These are phyloP conservation scores for Probosciger aterrimus DNA, from an alignment of 2,113 vertebrate genomes.

Conservation along the genomic window DNA sequence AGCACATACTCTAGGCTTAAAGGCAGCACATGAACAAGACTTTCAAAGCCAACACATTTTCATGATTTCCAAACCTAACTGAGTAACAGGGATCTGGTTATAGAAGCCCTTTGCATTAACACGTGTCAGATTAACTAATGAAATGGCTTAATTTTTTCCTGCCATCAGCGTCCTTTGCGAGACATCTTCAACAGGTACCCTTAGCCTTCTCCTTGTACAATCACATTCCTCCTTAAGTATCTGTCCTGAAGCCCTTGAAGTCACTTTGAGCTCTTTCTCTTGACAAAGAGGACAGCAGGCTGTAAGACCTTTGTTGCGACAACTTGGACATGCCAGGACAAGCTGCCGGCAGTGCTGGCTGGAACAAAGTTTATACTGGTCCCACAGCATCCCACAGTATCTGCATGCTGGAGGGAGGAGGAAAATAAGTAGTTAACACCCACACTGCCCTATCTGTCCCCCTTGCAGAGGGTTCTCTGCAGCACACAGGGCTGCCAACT, in stretches of 20 bases:
- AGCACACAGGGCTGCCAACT: not conserved
- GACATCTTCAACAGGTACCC: constrained; percentile 79
- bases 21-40: not conserved
- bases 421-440: constrained; percentile 10
- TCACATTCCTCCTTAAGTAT: constrained; percentile 88
- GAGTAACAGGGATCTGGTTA: not conserved
- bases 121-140: not conserved
- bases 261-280: constrained; percentile 73
- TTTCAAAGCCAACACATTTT: not conserved
- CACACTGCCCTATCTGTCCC: not conserved
- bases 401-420: constrained; percentile 81
- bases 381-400: constrained; percentile 88
- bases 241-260: not conserved
- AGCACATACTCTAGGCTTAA: not conserved
- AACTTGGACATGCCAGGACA: constrained; percentile 84
- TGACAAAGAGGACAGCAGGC: constrained; percentile 90
- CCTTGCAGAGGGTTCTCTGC: not conserved
- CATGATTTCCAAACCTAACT: not conserved
- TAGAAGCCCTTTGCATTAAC: not conserved
- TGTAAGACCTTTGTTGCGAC: constrained; percentile 78
- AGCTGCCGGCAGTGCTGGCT: constrained; percentile 89
- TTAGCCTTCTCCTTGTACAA: constrained; percentile 83
- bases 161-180: not conserved
- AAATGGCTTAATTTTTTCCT: not conserved
- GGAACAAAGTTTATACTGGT: constrained; percentile 89